Base-by-base conservation (phyloP, 2,113 vertebrate genomes). In the Dunckerocampus dactyliophorus region DNA sequence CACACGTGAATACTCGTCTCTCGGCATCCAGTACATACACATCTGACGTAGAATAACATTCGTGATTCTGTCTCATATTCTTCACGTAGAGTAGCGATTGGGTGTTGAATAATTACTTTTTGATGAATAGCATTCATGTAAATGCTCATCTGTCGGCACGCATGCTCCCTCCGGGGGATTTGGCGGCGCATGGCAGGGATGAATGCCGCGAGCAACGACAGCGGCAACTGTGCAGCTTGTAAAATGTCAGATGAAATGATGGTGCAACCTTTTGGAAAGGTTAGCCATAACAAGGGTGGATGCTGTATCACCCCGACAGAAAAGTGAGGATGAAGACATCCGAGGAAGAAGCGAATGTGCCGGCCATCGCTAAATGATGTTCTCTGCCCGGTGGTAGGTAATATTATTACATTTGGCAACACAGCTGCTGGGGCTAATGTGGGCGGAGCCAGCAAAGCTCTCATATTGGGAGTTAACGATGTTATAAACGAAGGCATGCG, bases 261-360 rank as follows among this genome's bases (percentile, higher is more conserved):
- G 37, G 51, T 63, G 67, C 66, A 74, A 84, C 85, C 84, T 87
- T 88, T 87, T 0, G 0, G 31, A 85, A 84, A 87, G 86, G 84
- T 87, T 82, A 75, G 34, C 16, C 60, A 46, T 75, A 81, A 84
- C 77, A 77, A 75, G 74, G 57, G 47, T 46, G 62, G 55, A 12
- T 24, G 50, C 74, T 69, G 65, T 63, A 64, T 59, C 61, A 79
- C 74, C 75, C 28, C 48, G 52, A 61, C 45, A 39, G 42, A 52
- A 59, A 63, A 43, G 39, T 14, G 53, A 73, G 55, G 56, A 85
- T 73, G 49, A 78, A 82, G 80, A 75, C 56, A 59, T 68, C 62
- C 62, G 28, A 59, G 39, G 16, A 59, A 34, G 39, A 14, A 71
- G 63, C 22, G 19, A 68, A 83, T 5, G 31, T 34, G 31, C 31